phyloP scores from a whole-genome alignment of 2,797 vertebrate species.

The Cuculus canorus region DNA sequence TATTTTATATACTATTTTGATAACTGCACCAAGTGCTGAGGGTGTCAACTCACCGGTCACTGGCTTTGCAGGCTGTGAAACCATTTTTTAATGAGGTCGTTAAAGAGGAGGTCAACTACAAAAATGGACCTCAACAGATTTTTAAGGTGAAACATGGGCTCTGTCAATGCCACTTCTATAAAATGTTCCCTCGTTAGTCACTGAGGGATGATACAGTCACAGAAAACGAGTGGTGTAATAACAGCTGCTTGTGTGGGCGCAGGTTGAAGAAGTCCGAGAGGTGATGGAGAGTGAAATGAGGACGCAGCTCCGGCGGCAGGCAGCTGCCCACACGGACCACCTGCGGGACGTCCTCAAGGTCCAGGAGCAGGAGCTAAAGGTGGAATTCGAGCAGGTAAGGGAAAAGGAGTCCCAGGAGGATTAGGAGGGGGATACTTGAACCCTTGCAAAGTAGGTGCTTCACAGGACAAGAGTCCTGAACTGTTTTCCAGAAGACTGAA shows the following conservation, averaged over 20 bases:
- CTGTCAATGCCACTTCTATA: neutral
- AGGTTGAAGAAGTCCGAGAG: slow-evolving; percentile 90
- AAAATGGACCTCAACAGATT: neutral
- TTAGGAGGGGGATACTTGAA: neutral
- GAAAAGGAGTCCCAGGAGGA: neutral
- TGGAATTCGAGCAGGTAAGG: slow-evolving; percentile 89
- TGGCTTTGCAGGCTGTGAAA: rapidly evolving
- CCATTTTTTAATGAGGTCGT: neutral
- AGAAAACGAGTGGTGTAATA: rapidly evolving
- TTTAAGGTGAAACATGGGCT: neutral
- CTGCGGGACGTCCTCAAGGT: slow-evolving; percentile 91
- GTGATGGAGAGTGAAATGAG: slow-evolving; percentile 98
- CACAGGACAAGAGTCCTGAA: rapidly evolving
- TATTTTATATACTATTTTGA: neutral
- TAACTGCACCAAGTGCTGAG: neutral
- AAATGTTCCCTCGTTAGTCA: rapidly evolving
- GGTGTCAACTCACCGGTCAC: too few species aligned
- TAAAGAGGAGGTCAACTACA: neutral
- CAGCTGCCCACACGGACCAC: slow-evolving; percentile 94
- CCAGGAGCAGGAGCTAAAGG: slow-evolving; percentile 90
- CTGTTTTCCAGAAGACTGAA: neutral
- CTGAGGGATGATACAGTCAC: rapidly evolving
- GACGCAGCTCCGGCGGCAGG: slow-evolving; percentile 94
- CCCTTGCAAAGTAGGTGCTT: neutral
- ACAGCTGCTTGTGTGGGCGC: neutral